Conservation (phyloP, 2,113 vertebrate genomes). For the Numenius arquata region DNA sequence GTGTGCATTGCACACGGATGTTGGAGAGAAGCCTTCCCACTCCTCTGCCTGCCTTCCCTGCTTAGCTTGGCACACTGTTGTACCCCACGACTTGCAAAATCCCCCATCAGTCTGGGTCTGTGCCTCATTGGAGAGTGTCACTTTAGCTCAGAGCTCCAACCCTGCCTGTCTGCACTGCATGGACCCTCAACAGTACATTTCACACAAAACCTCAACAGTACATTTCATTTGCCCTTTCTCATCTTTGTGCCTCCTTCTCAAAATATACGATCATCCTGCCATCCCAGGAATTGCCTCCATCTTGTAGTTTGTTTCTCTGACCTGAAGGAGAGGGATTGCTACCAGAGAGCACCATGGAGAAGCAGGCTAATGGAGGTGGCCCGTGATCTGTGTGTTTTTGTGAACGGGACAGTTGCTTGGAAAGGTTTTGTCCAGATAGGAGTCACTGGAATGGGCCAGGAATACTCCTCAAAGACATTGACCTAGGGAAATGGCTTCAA, state of each 20-base stretch:
- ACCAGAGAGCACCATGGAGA: neutral
- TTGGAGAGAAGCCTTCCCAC: neutral
- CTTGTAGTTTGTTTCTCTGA: neutral
- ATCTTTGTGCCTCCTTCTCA: neutral
- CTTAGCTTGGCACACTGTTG: neutral
- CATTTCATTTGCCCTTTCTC: neutral
- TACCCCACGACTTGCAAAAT: neutral
- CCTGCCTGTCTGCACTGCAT: accelerated
- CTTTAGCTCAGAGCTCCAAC: neutral
- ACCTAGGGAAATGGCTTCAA: neutral
- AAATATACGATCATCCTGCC: neutral
- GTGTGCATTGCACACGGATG: neutral
- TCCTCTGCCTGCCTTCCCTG: neutral
- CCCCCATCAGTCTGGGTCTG: neutral
- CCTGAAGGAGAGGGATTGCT: neutral
- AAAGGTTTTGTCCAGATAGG: neutral
- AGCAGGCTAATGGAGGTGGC: neutral
- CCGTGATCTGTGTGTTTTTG: neutral
- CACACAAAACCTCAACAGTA: neutral
- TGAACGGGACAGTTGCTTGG: neutral
- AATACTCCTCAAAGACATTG: neutral
- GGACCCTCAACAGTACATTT: neutral
- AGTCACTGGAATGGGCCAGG: neutral
- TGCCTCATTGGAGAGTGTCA: neutral
- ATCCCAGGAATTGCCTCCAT: neutral